Evolutionary conservation across 2,888 invertebrate species (phyloP), one percentile per base, ranked within the genome.

Genomic region (Pseudococcus viburni): DNA sequence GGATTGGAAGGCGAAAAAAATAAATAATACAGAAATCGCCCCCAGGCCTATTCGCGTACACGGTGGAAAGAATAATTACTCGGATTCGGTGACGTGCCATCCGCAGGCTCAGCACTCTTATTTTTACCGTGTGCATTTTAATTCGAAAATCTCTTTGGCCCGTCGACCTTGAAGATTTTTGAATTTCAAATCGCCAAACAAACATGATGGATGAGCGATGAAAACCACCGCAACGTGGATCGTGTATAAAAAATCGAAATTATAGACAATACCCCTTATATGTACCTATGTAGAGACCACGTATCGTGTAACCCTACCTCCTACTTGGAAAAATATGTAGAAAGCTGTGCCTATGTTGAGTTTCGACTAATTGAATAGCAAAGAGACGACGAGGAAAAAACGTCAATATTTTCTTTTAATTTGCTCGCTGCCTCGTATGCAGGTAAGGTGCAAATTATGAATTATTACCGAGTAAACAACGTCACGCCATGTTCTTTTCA

Each of bases 61-160:
- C 26, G 26, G 26, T 33, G 26, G 26, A 77, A 39, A 80, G 80
- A 80, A 80, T 80, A 80, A 80, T 80, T 46, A 80, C 80, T n/a
- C 15, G 42, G 68, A 42, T n/a, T 80, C 80, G 80, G 80, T 46
- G 80, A 80, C 80, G 80, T 80, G 80, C 80, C 80, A 42, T 80
- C 80, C 42, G 80, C 80, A 42, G 80, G 42, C 77, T 77, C 39
- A 33, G 42, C 80, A n/a, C 26, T 8, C 33, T 26, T 73, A 73
- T 73, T 73, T 73, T 73, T 33, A 26, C 26, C 68, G 9, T 64
- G 64, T 73, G 33, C 39, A 7, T 4, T 77, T 80, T 15, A 19
- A 80, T 80, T 80, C 42, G n/a, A n/a, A 80, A 80, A 80, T 33
- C 26, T 80, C 80, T 80, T 80, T 80, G 19, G 80, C 80, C 46